phyloP scores from a whole-genome alignment of 2,888 invertebrate species.

The Proisotoma minuta region DNA sequence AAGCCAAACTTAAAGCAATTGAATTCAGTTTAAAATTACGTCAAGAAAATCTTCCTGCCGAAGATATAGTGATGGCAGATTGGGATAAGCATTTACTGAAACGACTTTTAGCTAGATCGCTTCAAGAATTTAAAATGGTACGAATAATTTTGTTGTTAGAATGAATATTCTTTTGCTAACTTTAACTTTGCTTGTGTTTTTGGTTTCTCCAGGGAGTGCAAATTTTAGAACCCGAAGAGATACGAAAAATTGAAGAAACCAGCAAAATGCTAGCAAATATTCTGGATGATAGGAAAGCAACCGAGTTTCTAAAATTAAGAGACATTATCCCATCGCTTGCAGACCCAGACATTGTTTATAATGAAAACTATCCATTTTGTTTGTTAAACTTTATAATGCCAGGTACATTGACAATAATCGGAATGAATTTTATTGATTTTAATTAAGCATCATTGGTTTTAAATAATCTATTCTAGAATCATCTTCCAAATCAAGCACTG shows the following conservation, averaged over 20 bases:
- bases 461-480: not conserved
- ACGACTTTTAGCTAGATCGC: conserved; percentile 5
- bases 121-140: conserved; percentile 15
- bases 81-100: not conserved
- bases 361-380: conserved; percentile 7
- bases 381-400: conserved; percentile 4
- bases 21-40: conserved; percentile 21
- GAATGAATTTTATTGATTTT: not conserved
- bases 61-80: conserved; percentile 11
- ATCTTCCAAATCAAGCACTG: not conserved
- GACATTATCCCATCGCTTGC: conserved; percentile 15
- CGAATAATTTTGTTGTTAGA: not conserved
- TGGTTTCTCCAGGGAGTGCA: too few relatives aligned
- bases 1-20: conserved; percentile 18
- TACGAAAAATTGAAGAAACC: not conserved
- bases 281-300: conserved; percentile 3
- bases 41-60: conserved; percentile 5
- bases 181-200: not conserved
- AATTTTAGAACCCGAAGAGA: not conserved
- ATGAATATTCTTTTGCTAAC: not conserved
- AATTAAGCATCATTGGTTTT: not conserved
- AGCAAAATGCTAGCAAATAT: conserved; percentile 9
- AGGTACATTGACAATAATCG: too few relatives aligned
- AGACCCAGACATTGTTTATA: conserved; percentile 21
- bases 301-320: conserved; percentile 26